Conservation (phyloP, 1,140 invertebrate genomes). For the Streblospio benedicti region DNA sequence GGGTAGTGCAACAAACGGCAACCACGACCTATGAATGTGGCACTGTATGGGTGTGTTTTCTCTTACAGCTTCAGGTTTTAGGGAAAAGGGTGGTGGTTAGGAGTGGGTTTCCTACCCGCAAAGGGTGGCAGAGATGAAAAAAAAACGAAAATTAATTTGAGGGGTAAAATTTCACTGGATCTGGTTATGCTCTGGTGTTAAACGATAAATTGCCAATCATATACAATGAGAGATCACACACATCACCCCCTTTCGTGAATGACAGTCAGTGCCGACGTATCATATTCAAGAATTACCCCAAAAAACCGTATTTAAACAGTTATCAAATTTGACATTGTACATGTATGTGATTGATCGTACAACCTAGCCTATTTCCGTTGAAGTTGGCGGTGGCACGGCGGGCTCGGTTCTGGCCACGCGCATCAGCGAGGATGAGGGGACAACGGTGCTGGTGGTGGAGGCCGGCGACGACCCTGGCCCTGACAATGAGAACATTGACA, state of each 20-base stretch:
- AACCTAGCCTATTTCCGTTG: slow-evolving; percentile 29
- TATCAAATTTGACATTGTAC: not conserved
- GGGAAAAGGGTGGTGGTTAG: no score
- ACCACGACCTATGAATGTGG: no score
- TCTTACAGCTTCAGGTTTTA: no score
- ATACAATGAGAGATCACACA: not conserved
- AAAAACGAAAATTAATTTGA: no score
- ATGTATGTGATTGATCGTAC: not conserved
- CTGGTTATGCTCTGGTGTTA: not conserved
- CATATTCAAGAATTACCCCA: not conserved
- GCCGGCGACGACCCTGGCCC: slow-evolving; percentile 85
- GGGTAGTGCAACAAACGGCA: not conserved
- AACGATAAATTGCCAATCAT: not conserved
- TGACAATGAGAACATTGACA: slow-evolving; percentile 45
- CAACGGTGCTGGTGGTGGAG: slow-evolving; percentile 76
- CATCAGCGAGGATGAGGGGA: slow-evolving; percentile 62
- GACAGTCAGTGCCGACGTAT: not conserved
- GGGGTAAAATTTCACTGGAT: no score
- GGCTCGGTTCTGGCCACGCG: slow-evolving; percentile 89
- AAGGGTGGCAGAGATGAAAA: no score
- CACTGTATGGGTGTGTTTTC: no score
- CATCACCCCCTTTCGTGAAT: not conserved
- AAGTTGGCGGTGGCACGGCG: slow-evolving; percentile 88
- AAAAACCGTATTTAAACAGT: not conserved
- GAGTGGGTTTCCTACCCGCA: no score